phyloP scores from a whole-genome alignment of 2,888 invertebrate genomes.

The Acanthoscelides obtectus region DNA sequence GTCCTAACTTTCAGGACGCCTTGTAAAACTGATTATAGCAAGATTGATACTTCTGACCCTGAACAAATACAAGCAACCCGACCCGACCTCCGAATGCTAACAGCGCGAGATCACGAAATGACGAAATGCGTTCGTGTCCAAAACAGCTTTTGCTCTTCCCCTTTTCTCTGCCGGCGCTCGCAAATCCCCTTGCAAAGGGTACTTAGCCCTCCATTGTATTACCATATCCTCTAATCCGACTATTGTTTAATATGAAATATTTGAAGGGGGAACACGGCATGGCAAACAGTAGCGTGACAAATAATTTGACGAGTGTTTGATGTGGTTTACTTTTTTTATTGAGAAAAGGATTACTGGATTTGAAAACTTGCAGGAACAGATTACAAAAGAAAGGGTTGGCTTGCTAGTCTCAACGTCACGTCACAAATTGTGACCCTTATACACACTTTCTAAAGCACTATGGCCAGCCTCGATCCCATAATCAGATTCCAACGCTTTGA shows the following conservation, averaged over 20 bases:
- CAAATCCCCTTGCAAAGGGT: background rate
- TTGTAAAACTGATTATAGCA: too few species aligned
- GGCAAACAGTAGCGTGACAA: background rate
- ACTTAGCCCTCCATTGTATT: slow-evolving; percentile 28
- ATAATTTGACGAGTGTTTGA: background rate
- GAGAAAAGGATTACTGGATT: too few species aligned
- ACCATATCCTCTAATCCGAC: slow-evolving; percentile 33
- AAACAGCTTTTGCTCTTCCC: background rate
- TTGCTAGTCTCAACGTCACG: too few species aligned
- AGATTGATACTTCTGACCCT: background rate
- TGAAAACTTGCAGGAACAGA: too few species aligned
- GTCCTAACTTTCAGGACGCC: too few species aligned
- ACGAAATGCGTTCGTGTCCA: background rate
- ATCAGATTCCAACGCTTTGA: too few species aligned
- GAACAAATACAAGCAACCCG: background rate
- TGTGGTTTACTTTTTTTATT: too few species aligned
- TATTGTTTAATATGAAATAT: slow-evolving; percentile 33
- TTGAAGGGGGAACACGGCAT: slow-evolving; percentile 16
- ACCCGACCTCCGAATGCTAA: background rate
- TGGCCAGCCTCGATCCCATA: too few species aligned
- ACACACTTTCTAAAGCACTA: too few species aligned
- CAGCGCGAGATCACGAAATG: background rate
- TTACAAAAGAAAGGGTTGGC: too few species aligned
- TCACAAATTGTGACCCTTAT: too few species aligned
- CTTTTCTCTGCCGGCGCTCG: background rate